Base-by-base conservation (phyloP, 2,888 invertebrate species). In the Capitulum mitella region DNA sequence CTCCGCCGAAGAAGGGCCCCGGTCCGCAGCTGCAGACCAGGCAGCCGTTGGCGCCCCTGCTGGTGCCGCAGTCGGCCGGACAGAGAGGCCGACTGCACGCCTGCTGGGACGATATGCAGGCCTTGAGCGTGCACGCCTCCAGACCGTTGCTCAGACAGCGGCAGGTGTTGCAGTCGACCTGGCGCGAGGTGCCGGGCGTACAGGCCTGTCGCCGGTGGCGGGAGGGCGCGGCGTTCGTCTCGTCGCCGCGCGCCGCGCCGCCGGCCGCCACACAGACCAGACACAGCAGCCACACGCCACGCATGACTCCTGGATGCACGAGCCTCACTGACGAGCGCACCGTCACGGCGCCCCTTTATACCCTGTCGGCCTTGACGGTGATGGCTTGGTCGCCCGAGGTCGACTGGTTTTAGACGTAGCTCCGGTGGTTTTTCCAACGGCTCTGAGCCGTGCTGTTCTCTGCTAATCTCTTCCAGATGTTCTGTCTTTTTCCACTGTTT, bases 101-200 rank as follows among this genome's bases (percentile, higher is more conserved):
- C 29, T 19, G 26, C 54, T 26, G 54, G 8, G 5, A 26, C 12
- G 40, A n/a, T 10, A 43, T 40, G 16, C 74, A 74, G 74, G 43
- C 40, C 26, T 10, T 8, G 14, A 22, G 40, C 40, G 74, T 43
- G 74, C 74, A 74, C n/a, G 74, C 74, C 74, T 74, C 74, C 2
- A 37, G 6, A 8, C 74, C 74, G 43, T 43, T 3, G 10, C n/a
- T 22, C n/a, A 74, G 22, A 14, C 74, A 74, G n/a, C 2, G 12
- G 43, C 74, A 74, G 1, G 40, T 74, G n/a, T 74, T 74, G n/a
- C 74, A 74, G n/a, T 26, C 40, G n/a, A 40, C 74, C 37, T 26
- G 37, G 10, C 43, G 43, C 37, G 3, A 0, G 8, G 26, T 14
- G n/a, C 74, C 74, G 10, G 74, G 74, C 74, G n/a, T n/a, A 43